Conservation (phyloP, 1,140 invertebrate genomes). For the Lerema accius region DNA sequence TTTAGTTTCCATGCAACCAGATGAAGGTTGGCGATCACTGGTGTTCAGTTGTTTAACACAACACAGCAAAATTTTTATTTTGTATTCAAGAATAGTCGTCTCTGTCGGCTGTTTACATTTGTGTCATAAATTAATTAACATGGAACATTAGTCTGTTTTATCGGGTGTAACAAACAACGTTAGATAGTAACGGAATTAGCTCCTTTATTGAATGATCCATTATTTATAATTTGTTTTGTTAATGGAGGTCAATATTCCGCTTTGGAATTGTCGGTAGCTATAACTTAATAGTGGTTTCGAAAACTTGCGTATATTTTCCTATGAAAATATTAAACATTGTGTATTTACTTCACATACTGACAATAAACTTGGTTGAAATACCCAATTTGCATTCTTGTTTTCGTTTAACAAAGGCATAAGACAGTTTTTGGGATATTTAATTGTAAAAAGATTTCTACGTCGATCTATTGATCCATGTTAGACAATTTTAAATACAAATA, state of each 20-base stretch:
- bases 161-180: background rate
- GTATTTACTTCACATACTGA: too few relatives aligned
- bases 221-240: background rate
- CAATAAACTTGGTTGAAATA: too few relatives aligned
- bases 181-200: too few relatives aligned
- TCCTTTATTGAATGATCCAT: too few relatives aligned
- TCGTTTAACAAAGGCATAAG: too few relatives aligned
- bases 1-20: background rate
- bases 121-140: background rate
- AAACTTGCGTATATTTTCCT: too few relatives aligned
- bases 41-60: background rate
- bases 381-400: too few relatives aligned
- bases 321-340: too few relatives aligned
- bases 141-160: background rate
- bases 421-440: too few relatives aligned
- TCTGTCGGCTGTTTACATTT: background rate
- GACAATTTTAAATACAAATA: slow-evolving; percentile 4
- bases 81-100: background rate
- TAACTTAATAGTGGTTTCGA: too few relatives aligned
- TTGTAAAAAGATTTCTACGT: too few relatives aligned
- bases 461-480: background rate
- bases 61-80: background rate
- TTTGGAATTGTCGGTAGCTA: too few relatives aligned
- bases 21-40: background rate
- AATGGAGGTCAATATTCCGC: background rate